These are phyloP conservation scores for Tokudaia tokunoshimensis DNA, from an alignment of 2,797 vertebrate species.

Conservation along the genomic window DNA sequence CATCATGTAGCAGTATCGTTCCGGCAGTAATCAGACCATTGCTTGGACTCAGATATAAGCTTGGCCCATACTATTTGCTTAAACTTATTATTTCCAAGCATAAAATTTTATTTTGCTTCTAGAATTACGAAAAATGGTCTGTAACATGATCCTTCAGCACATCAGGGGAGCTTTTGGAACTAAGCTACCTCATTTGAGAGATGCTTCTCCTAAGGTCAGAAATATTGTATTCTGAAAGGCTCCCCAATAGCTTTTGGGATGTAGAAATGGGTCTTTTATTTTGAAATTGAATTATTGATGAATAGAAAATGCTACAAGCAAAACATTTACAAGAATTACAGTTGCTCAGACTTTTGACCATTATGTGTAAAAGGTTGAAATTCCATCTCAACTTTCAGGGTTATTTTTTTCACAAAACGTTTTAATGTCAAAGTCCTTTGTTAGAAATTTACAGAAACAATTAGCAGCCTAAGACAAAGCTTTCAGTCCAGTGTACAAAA, in stretches of 20 bases:
- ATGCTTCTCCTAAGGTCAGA: constrained; percentile 70
- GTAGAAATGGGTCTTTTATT: constrained; percentile 75
- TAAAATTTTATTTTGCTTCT: constrained; percentile 92
- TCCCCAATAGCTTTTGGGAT: constrained; percentile 76
- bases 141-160: constrained; percentile 95
- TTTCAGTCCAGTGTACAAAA: constrained; percentile 63
- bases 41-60: constrained; percentile 88
- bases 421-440: constrained; percentile 63
- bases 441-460: constrained; percentile 69
- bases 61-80: constrained; percentile 89
- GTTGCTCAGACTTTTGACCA: constrained; percentile 72
- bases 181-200: constrained; percentile 79
- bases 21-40: constrained; percentile 90
- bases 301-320: constrained; percentile 78
- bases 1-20: constrained; percentile 93
- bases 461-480: constrained; percentile 46
- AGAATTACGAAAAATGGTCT: constrained; percentile 93
- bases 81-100: constrained; percentile 92
- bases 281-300: constrained; percentile 85
- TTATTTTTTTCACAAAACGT: constrained; percentile 24
- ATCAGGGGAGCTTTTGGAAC: constrained; percentile 87
- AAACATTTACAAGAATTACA: constrained; percentile 80
- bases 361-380: constrained; percentile 65
- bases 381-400: constrained; percentile 56
- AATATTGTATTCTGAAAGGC: constrained; percentile 82